Conservation (phyloP, 2,797 vertebrate species). For the Simalia tracyae region DNA sequence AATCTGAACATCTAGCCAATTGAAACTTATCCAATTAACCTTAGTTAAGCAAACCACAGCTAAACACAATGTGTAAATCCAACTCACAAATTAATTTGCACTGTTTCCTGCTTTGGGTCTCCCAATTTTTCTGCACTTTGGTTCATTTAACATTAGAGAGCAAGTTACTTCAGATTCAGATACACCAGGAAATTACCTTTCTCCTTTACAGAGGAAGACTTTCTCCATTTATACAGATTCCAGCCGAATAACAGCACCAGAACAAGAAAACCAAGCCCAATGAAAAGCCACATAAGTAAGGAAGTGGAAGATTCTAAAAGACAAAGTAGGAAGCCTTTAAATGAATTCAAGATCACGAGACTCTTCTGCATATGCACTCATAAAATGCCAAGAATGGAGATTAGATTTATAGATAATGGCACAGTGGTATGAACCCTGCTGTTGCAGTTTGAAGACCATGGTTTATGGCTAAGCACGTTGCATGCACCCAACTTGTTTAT, state of each 20-base stretch:
- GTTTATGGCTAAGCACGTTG: not conserved
- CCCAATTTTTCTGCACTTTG: not conserved
- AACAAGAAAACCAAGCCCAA: rapidly evolving
- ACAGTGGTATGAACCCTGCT: not conserved
- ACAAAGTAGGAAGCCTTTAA: not conserved
- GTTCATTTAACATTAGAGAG: not conserved
- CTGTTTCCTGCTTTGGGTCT: not conserved
- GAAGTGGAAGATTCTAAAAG: not conserved
- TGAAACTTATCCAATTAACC: not conserved
- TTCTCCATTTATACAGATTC: rapidly evolving
- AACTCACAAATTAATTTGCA: not conserved
- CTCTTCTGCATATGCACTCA: not conserved
- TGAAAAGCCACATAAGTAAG: rapidly evolving
- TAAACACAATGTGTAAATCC: not conserved
- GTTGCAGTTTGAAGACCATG: not conserved
- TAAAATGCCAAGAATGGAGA: not conserved
- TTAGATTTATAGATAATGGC: not conserved
- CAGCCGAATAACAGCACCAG: rapidly evolving
- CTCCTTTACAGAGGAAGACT: not conserved
- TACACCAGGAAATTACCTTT: slow-evolving; percentile 9
- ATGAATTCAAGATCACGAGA: not conserved
- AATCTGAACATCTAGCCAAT: not conserved
- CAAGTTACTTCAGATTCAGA: not conserved
- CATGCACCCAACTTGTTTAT: not conserved
- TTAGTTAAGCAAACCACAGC: not conserved